Evolutionary conservation across 2,797 vertebrate species (phyloP).

Genomic region (Harpagifer antarcticus): DNA sequence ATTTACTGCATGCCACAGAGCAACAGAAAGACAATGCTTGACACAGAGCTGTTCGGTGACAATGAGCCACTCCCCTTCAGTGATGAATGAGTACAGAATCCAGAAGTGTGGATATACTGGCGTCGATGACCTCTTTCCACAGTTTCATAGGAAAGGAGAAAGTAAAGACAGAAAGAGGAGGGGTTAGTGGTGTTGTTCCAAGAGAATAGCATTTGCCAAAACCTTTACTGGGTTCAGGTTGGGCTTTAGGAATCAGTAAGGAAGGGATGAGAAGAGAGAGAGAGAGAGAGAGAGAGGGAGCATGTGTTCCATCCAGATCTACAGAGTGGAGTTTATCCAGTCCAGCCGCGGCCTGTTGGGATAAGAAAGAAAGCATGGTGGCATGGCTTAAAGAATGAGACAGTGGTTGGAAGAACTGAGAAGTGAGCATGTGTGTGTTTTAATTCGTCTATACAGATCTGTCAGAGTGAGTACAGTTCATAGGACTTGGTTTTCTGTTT

Average conservation of each 20-base stretch:
- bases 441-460: not conserved
- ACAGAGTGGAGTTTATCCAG: slow-evolving; percentile 46
- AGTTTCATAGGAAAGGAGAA: slow-evolving; percentile 64
- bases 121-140: slow-evolving; percentile 69
- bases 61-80: slow-evolving; percentile 54
- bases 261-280: slow-evolving; percentile 48
- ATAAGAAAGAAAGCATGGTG: slow-evolving; percentile 58
- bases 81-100: slow-evolving; percentile 69
- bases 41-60: slow-evolving; percentile 42
- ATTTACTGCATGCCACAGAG: slow-evolving; percentile 47
- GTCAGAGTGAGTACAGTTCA: slow-evolving; percentile 20
- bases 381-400: slow-evolving; percentile 48
- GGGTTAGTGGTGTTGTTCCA: slow-evolving; percentile 65
- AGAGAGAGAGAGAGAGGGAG: slow-evolving; percentile 3
- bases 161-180: slow-evolving; percentile 53
- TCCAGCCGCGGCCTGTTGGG: slow-evolving; percentile 52
- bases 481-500: slow-evolving; percentile 17
- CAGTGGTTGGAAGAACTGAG: slow-evolving; percentile 52
- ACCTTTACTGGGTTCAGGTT: slow-evolving; percentile 63
- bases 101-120: slow-evolving; percentile 67
- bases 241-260: slow-evolving; percentile 56
- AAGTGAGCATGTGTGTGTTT: not conserved
- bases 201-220: slow-evolving; percentile 58
- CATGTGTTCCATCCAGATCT: slow-evolving; percentile 59
- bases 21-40: slow-evolving; percentile 48